Base-by-base conservation (phyloP, 2,113 vertebrate genomes). In the Tichodroma muraria region DNA sequence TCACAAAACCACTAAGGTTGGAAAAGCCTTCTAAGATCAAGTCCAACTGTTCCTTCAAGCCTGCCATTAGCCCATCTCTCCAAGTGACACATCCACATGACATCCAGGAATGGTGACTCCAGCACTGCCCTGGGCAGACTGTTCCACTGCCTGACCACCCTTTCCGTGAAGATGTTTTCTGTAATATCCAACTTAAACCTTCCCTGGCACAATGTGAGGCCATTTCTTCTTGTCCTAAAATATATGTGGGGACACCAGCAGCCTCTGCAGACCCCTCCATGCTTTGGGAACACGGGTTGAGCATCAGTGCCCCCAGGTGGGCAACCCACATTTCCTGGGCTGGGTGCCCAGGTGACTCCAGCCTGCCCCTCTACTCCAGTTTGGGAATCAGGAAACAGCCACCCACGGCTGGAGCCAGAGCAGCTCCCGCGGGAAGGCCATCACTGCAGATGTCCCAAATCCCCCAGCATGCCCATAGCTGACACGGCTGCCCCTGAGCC, bases 361-460 rank as follows among this genome's bases (percentile, higher is more conserved):
- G 47, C 24, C 37, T 6, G 7, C 42, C 42, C 47, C 0, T 9
- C 56, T 82, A 63, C 33, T 54, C 30, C 9, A 8, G 15, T 23
- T 13, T 56, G 66, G 75, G 37, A 72, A 30, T 10, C 0, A 6
- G 61, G 18, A 28, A 40, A 10, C 25, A 65, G 44, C 21, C 61
- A 38, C 28, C n/a, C 38, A 22, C 4, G 4, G 64, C 56, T 13
- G 66, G 30, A 42, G 53, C 44, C 20, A 15, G 37, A 68, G 40
- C 65, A 79, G 33, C 10, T 63, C 50, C 72, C 0, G 0, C 0
- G 1, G 50, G 20, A 82, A 33, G 45, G 45, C 24, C 1, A 0
- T 76, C 61, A 15, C 40, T 35, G 57, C 0, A 1, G 42, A 25
- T n/a, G 63, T 52, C 69, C 65, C 5, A 4, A 49, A 60, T 11